Evolutionary conservation across 2,113 vertebrate species (phyloP), one percentile per base, ranked within the genome.

Genomic region (Gymnogyps californianus): DNA sequence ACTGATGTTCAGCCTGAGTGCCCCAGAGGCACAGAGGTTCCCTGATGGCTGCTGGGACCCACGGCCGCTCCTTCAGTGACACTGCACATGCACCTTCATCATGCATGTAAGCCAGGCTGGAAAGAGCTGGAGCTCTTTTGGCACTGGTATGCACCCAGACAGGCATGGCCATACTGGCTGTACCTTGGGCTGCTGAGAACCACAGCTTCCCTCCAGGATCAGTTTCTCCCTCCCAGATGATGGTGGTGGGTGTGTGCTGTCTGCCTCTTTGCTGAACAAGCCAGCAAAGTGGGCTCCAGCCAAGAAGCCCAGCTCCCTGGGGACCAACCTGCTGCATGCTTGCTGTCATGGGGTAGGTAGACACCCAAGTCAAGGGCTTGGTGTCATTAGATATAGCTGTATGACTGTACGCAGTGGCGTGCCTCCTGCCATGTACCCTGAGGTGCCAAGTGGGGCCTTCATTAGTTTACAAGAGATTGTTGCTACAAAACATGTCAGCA

Each of bases 211-310:
- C 15, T 64, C 14, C 8, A 67, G 57, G 22, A 55, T 32, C 38
- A 28, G 3, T 22, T 42, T 76, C 10, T 58, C 46, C 29, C 13
- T 40, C 32, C 2, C 10, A 70, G 29, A 40, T 14, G 38, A 21
- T 5, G 24, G 31, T 20, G 9, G 6, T 14, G 18, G 9, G 6
- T 1, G 1, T 1, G 1, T n/a, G 36, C 31, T 38, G 7, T 62
- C 36, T 25, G 42, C 2, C 28, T 59, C 44, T 62, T 75, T 32
- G 47, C 14, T 69, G 11, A 58, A 10, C 12, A 57, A 55, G 28
- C 2, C 74, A 71, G 8, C 4, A 49, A 28, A 29, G 12, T 5
- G 38, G 13, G 25, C 19, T 74, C n/a, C 40, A 58, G 75, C 11
- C 11, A 46, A 55, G 44, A 65, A 85, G 29, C 9, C 11, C 19